Base-by-base conservation (phyloP, 2,113 vertebrate genomes). In the Paratilapia polleni region DNA sequence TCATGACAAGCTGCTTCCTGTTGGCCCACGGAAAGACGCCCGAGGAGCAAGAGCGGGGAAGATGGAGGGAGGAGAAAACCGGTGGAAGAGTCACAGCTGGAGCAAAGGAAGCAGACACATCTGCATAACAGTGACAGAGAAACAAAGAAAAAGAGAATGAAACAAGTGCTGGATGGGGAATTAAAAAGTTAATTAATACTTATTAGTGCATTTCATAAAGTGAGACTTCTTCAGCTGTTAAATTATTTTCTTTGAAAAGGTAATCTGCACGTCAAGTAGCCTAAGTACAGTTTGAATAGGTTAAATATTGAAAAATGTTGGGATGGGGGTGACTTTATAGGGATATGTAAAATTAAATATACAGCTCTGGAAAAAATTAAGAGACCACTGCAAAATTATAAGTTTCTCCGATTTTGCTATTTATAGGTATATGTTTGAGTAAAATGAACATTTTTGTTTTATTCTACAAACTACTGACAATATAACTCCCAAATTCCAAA, bases 1-100 rank as follows among this genome's bases (percentile, higher is more conserved):
- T 63, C 14, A 2, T 89, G 89, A 86, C 58, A 60, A 84, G 78
- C 60, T 7, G 78, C 75, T 90, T 89, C 89, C 81, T 92, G 85
- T 89, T 92, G 79, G 88, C 87, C 89, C 78, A 74, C 24, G 58
- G 87, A 90, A 59, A 74, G 77, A 78, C 4, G 76, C 78, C 81
- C 3, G 64, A 79, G 89, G 73, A 86, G 84, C 13, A 38, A 10
- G 26, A 73, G 47, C 17, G 5, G 47, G 47, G 68, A 73, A 26
- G 62, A 78, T 1, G 28, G 64, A 87, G 47, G 70, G 68, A 81
- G 77, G 83, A 78, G 68, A 47, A 28, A 66, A 62, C 12, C 36
- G 41, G 54, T 41, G 77, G 77, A 83, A 8, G 82, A 83, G 75
- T 66, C 78, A 82, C 81, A 92, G 88, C 78, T 82, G 80, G 76